A percentile compares a stretch with the other conserved stretches of the same genome.
Evolutionary conservation across 2,113 vertebrate genomes (phyloP).

Genomic region (Dryoscopus gambensis): DNA sequence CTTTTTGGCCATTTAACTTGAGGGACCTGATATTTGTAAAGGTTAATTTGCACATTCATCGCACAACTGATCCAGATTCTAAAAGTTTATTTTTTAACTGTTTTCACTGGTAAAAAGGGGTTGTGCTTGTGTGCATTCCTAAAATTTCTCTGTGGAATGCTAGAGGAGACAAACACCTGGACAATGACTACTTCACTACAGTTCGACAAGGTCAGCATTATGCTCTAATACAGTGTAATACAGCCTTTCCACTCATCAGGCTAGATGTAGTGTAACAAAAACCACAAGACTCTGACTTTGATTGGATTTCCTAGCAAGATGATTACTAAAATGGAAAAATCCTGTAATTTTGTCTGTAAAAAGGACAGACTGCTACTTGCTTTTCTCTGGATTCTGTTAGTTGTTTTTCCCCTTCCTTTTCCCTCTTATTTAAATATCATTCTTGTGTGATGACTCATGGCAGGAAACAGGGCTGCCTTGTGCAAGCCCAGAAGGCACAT

Average conservation of each 20-base stretch:
- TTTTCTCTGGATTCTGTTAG: not conserved
- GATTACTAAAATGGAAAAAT: not conserved
- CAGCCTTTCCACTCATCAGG: not conserved
- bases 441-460: constrained; percentile 29
- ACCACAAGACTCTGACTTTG: not conserved
- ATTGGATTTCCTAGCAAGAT: not conserved
- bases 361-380: not conserved
- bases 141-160: not conserved
- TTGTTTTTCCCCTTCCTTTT: not conserved
- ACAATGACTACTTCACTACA: not conserved
- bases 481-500: not conserved
- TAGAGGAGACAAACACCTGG: not conserved
- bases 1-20: not conserved
- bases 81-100: not conserved
- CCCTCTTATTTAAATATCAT: not conserved
- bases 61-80: not conserved
- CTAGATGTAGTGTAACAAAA: not conserved
- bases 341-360: not conserved
- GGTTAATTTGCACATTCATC: not conserved
- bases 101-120: not conserved
- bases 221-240: not conserved
- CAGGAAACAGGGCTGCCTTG: constrained; percentile 4
- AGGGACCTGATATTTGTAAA: not conserved
- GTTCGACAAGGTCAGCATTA: not conserved
- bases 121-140: not conserved